Evolutionary conservation across 1,140 invertebrate species (phyloP).

Genomic region (Drosophila sproati): DNA sequence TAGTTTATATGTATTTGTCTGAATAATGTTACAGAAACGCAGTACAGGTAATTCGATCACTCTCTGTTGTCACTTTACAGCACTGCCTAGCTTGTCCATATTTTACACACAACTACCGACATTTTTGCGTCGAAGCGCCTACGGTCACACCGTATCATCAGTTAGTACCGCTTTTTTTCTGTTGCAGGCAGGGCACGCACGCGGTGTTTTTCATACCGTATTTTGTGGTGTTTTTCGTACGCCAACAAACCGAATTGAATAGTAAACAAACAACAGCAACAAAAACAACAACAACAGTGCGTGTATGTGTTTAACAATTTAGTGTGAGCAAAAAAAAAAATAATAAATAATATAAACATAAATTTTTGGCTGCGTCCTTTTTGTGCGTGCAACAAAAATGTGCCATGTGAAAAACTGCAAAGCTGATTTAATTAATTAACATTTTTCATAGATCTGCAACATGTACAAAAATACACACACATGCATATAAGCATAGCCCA

Average conservation of each 20-base stretch:
- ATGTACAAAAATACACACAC: slow-evolving; percentile 6
- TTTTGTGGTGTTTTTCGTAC: slow-evolving; percentile 35
- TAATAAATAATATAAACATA: not conserved
- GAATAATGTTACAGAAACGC: too few relatives aligned
- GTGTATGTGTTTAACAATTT: not conserved
- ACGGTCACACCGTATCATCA: slow-evolving; percentile 27
- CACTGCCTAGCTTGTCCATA: slow-evolving; percentile 2
- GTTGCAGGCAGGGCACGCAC: slow-evolving; percentile 38
- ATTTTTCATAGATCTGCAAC: not conserved
- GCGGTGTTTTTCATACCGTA: slow-evolving; percentile 24
- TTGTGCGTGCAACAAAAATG: slow-evolving; percentile 22
- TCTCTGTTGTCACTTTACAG: slow-evolving; percentile 6
- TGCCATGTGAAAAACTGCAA: slow-evolving; percentile 11
- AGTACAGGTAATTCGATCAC: not conserved
- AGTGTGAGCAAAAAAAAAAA: slow-evolving; percentile 6
- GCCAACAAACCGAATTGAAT: slow-evolving; percentile 16
- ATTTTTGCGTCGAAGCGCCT: not conserved
- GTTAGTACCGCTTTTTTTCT: slow-evolving; percentile 51
- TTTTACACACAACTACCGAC: not conserved
- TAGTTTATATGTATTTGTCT: too few relatives aligned
- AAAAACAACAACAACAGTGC: slow-evolving; percentile 2
- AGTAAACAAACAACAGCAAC: slow-evolving; percentile 16
- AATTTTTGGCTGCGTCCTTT: slow-evolving; percentile 10
- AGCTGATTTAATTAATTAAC: slow-evolving; percentile 31
- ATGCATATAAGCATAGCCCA: slow-evolving; percentile 18